These are phyloP conservation scores for Podargus strigoides DNA, from an alignment of 2,797 vertebrate genomes.

Conservation along the genomic window DNA sequence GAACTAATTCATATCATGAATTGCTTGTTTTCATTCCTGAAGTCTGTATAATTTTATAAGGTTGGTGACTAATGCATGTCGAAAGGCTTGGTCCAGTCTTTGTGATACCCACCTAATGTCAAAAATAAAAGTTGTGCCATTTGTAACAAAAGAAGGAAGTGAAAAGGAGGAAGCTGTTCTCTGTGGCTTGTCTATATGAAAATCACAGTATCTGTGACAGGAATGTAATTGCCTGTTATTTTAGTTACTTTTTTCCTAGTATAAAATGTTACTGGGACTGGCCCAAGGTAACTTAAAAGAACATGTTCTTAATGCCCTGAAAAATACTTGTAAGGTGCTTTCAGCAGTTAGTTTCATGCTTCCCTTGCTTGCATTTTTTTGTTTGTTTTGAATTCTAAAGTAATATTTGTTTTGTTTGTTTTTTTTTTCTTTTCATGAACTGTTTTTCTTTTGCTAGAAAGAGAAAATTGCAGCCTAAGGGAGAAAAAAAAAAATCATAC, in stretches of 20 bases:
- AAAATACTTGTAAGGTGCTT: neutral
- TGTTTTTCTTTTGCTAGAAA: neutral
- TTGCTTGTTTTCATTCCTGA: neutral
- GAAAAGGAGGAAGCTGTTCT: neutral
- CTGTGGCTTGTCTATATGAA: neutral
- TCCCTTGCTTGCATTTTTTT: neutral
- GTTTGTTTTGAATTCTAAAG: neutral
- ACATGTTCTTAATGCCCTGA: neutral
- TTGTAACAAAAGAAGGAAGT: slow-evolving; percentile 47
- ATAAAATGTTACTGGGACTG: neutral
- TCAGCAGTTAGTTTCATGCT: neutral
- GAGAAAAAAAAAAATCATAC: neutral
- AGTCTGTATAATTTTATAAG: neutral
- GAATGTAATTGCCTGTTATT: neutral
- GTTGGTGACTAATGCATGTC: neutral
- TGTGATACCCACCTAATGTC: neutral
- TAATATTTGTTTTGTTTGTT: neutral
- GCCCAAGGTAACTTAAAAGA: neutral
- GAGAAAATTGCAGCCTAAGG: neutral
- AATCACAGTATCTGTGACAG: neutral
- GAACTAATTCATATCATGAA: neutral
- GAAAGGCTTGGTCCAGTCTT: neutral
- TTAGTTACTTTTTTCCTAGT: neutral
- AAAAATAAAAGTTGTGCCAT: slow-evolving; percentile 7
- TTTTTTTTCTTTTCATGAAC: neutral